phyloP scores from a whole-genome alignment of 2,113 vertebrate genomes.

The Saiga tatarica region DNA sequence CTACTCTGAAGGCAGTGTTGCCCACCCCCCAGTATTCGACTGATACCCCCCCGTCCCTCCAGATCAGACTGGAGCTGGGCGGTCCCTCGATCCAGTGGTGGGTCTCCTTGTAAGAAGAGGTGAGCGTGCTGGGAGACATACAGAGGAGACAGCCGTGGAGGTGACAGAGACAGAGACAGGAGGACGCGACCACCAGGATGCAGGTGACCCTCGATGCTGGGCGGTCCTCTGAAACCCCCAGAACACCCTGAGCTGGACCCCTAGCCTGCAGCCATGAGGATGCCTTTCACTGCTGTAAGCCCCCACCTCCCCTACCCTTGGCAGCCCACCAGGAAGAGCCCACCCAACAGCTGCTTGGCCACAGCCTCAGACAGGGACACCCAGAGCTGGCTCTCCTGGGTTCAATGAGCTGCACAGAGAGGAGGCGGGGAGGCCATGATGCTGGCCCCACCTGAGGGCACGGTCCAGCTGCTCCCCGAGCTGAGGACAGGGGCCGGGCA shows the following conservation, averaged over 20 bases:
- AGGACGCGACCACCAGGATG: not conserved
- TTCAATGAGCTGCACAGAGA: not conserved
- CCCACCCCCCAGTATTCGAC: not conserved
- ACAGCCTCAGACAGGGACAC: not conserved
- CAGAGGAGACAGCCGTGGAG: not conserved
- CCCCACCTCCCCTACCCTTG: not conserved
- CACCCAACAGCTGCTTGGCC: not conserved
- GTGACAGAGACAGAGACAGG: not conserved
- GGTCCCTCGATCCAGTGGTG: not conserved
- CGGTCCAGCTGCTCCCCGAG: not conserved
- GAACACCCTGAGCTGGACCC: not conserved
- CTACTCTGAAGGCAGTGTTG: not conserved
- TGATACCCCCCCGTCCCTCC: not conserved
- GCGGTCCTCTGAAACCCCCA: not conserved
- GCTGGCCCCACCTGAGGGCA: too few relatives aligned
- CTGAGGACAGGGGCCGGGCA: not conserved
- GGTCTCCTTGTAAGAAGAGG: not conserved
- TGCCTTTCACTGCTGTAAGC: not conserved
- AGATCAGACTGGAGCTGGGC: not conserved
- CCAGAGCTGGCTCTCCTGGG: not conserved
- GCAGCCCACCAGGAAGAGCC: not conserved
- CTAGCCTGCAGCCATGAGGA: not conserved
- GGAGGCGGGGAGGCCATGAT: not conserved
- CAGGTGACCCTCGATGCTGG: not conserved
- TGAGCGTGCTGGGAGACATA: not conserved